Base-by-base conservation (phyloP, 2,888 invertebrate species). In the Apamea monoglypha region DNA sequence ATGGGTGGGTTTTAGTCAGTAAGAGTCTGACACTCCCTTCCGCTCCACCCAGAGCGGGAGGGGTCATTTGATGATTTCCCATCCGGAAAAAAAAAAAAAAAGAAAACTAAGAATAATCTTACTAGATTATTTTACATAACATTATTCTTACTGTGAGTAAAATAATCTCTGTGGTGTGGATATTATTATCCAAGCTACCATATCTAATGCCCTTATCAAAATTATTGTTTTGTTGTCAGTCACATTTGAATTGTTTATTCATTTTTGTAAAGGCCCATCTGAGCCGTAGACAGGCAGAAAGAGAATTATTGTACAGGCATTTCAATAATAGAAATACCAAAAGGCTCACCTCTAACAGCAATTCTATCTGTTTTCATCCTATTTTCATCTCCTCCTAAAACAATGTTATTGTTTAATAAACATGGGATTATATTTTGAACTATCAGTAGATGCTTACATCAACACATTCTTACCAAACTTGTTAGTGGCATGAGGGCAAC, bases 401-500 rank as follows among this genome's bases (percentile, higher is more conserved):
- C 1, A 83, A 61, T 63, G 18, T 59, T 32, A 40, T n/a, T 40
- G n/a, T 32, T n/a, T 16, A 63, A 32, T 53, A 61, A 44, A n/a
- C 25, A 50, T 44, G 16, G 16, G 36, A 25, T 67, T 16, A 25
- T 29, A 36, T 5, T 25, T 44, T 21, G 16, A 63, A 63, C 25
- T 36, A 56, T 63, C 4, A 36, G 18, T 56, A 47, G n/a, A 12
- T 59, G 56, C 1, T n/a, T 50, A 67, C 44, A 36, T 66, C 21
- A 12, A 47, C 7, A 44, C 0, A 66, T n/a, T 40, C 76, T 87
- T 92, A 94, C 95, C 94, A 90, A 91, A 93, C 86, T 92, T 94
- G 59, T 89, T 83, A 29, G 86, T 87, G 1, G 89, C 81, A 7
- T 63, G 87, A 14, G 97, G 96, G 87, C 97, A 97, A 87, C 97